These are phyloP conservation scores for Delia radicum DNA, from an alignment of 1,140 invertebrate genomes.

Conservation along the genomic window DNA sequence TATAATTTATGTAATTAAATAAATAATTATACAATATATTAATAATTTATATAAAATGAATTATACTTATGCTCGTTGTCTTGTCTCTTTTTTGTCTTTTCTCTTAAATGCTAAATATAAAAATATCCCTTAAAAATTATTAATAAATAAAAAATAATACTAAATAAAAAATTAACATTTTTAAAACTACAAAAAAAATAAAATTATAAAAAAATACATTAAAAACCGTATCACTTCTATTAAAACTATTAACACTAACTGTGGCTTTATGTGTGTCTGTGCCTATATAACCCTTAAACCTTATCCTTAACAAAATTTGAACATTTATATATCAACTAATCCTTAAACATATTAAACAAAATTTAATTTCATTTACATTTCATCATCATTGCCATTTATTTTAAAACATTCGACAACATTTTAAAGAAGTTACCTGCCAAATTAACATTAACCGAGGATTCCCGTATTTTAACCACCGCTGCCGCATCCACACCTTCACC, in stretches of 20 bases:
- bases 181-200: neutral
- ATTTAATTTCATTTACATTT: neutral
- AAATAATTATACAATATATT: neutral
- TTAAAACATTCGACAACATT: slow-evolving; percentile 27
- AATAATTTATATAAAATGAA: neutral
- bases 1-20: neutral
- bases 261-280: neutral
- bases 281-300: neutral
- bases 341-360: slow-evolving; percentile 7
- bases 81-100: slow-evolving; percentile 49
- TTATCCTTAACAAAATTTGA: too few species aligned
- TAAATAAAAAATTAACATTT: neutral
- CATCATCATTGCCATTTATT: too few species aligned
- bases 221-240: too few species aligned
- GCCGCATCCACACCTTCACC: slow-evolving; percentile 62
- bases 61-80: slow-evolving; percentile 53
- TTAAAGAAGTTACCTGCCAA: slow-evolving; percentile 56
- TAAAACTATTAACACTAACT: too few species aligned
- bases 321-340: too few species aligned
- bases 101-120: neutral
- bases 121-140: neutral
- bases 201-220: neutral
- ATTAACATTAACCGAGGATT: slow-evolving; percentile 55
- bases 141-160: neutral
- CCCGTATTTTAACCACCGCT: slow-evolving; percentile 56